Conservation (phyloP, 2,888 invertebrate genomes). For the Nomada ruficornis region DNA sequence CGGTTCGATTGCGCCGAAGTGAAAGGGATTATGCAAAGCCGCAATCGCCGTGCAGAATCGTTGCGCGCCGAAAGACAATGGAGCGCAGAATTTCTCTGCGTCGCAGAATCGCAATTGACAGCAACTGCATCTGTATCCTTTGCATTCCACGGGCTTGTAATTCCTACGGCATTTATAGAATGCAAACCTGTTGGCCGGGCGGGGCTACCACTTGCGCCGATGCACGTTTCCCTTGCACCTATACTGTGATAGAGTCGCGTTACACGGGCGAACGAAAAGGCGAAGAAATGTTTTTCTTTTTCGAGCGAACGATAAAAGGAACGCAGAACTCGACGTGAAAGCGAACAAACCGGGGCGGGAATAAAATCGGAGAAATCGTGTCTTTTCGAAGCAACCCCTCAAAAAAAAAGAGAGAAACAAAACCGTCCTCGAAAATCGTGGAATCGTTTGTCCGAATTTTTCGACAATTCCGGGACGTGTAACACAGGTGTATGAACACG, state of each 20-base stretch:
- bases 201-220: neutral
- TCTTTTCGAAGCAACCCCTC: neutral
- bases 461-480: neutral
- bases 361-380: conserved; percentile 12
- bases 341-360: neutral
- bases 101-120: conserved; percentile 32
- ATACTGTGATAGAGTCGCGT: neutral
- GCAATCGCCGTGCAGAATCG: neutral
- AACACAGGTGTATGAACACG: neutral
- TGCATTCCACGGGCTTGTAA: conserved; percentile 56
- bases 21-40: conserved; percentile 30
- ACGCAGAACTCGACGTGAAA: too few relatives aligned
- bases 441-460: conserved; percentile 28
- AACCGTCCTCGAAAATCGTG: neutral
- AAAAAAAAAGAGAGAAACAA: neutral
- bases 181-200: conserved; percentile 41
- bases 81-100: conserved; percentile 10
- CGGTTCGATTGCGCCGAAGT: conserved; percentile 12
- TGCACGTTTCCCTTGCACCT: neutral
- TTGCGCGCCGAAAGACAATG: conserved; percentile 23
- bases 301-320: too few relatives aligned
- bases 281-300: neutral
- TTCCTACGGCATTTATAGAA: conserved; percentile 51
- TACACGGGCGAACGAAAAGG: neutral
- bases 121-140: conserved; percentile 43